A percentile compares a stretch with the other conserved stretches of the same genome.
Evolutionary conservation across 2,113 vertebrate species (phyloP).

Genomic region (Puma concolor): DNA sequence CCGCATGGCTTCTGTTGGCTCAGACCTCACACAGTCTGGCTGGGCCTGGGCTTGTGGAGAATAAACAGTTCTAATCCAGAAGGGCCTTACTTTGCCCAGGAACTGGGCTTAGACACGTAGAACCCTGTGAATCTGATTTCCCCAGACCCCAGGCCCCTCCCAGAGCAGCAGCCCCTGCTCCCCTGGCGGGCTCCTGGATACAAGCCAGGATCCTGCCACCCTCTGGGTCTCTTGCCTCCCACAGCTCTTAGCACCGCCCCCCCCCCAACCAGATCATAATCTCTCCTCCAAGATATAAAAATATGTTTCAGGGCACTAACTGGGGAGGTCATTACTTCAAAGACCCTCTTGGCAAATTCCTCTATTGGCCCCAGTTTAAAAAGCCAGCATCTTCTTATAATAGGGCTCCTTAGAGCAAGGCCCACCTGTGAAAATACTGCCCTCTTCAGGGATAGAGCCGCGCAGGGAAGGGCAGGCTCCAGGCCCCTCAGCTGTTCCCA

Average conservation of each 20-base stretch:
- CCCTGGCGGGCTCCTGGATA: constrained; percentile 2
- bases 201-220: constrained; percentile 58
- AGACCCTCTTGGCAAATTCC: constrained; percentile 79
- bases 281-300: constrained; percentile 71
- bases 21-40: constrained; percentile 13
- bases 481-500: constrained; percentile 5
- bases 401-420: constrained; percentile 58
- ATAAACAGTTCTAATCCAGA: constrained; percentile 41
- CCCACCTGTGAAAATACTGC: constrained; percentile 75
- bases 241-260: not conserved
- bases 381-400: constrained; percentile 70
- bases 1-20: not conserved
- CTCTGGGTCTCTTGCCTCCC: constrained; percentile 63
- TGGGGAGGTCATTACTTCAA: constrained; percentile 76
- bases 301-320: constrained; percentile 70
- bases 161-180: not conserved
- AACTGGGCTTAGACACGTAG: not conserved
- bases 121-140: constrained; percentile 34
- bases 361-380: constrained; percentile 76
- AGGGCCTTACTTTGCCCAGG: not conserved
- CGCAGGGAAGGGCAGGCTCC: constrained; percentile 37
- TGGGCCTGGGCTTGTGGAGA: not conserved
- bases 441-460: constrained; percentile 57
- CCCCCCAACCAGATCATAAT: constrained; percentile 48
- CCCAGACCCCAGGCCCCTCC: not conserved